Percentiles rank a stretch among this genome's conserved stretches.
phyloP scores from a whole-genome alignment of 2,113 vertebrate genomes.

The Butastur rufipennis region DNA sequence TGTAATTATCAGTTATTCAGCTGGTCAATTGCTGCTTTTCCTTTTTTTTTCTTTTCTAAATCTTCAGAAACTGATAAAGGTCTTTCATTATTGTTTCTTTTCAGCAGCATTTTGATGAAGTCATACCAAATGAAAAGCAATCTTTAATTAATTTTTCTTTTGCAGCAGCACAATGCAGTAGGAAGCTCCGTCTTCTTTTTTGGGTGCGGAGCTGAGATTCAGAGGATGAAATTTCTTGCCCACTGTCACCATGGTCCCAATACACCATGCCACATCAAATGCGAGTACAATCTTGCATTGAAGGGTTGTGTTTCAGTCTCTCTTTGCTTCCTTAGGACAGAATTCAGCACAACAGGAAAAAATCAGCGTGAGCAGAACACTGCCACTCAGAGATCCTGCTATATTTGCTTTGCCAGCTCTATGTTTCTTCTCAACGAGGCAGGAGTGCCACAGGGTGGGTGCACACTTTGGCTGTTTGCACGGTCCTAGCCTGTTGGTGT shows the following conservation, averaged over 20 bases:
- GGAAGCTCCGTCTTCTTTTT: neutral
- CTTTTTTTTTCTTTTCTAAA: neutral
- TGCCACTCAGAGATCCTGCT: neutral
- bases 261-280: fast-evolving
- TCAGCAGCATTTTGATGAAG: neutral
- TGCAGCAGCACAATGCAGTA: neutral
- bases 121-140: neutral
- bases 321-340: neutral
- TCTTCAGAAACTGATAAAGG: neutral
- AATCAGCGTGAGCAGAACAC: neutral
- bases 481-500: neutral
- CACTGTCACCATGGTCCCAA: neutral
- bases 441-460: fast-evolving
- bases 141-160: neutral
- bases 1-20: neutral
- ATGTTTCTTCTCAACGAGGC: fast-evolving
- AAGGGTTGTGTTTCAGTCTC: neutral
- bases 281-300: neutral
- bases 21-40: neutral
- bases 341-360: neutral
- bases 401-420: neutral
- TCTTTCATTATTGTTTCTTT: neutral
- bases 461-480: neutral
- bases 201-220: neutral
- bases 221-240: neutral